Percentiles rank a stretch among this genome's conserved stretches.
These are phyloP conservation scores for Anas bernieri DNA, from an alignment of 2,797 vertebrate genomes.

Conservation along the genomic window DNA sequence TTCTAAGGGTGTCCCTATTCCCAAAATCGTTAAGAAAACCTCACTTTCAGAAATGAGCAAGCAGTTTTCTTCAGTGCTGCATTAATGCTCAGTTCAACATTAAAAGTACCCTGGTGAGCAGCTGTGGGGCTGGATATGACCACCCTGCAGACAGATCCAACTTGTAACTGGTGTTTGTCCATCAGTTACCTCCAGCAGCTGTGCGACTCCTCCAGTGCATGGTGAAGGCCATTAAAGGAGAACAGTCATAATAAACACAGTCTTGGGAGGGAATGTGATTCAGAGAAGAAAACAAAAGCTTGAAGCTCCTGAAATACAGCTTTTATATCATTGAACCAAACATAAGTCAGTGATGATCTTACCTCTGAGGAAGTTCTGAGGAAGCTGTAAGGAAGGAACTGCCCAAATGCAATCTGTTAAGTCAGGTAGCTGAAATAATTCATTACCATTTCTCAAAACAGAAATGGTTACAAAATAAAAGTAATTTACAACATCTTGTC, in stretches of 20 bases:
- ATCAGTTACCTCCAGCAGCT: not conserved
- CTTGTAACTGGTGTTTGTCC: not conserved
- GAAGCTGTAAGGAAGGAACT: not conserved
- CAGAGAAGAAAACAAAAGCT: not conserved
- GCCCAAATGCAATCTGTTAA: not conserved
- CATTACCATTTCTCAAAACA: not conserved
- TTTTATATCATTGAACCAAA: not conserved
- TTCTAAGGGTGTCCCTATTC: not conserved
- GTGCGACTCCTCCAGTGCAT: fast-evolving
- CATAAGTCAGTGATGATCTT: not conserved
- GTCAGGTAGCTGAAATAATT: not conserved
- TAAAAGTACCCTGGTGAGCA: not conserved
- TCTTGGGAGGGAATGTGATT: not conserved
- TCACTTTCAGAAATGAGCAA: not conserved
- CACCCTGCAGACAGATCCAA: not conserved
- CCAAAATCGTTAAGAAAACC: not conserved
- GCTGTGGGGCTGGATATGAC: fast-evolving
- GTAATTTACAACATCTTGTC: not conserved
- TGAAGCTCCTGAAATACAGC: not conserved
- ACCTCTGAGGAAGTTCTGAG: not conserved
- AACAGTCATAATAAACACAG: not conserved
- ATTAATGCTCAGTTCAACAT: not conserved
- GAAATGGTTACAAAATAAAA: not conserved
- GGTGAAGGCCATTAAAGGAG: not conserved
- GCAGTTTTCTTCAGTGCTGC: not conserved